Evolutionary conservation across 2,113 vertebrate species (phyloP).

Genomic region (Charina bottae): DNA sequence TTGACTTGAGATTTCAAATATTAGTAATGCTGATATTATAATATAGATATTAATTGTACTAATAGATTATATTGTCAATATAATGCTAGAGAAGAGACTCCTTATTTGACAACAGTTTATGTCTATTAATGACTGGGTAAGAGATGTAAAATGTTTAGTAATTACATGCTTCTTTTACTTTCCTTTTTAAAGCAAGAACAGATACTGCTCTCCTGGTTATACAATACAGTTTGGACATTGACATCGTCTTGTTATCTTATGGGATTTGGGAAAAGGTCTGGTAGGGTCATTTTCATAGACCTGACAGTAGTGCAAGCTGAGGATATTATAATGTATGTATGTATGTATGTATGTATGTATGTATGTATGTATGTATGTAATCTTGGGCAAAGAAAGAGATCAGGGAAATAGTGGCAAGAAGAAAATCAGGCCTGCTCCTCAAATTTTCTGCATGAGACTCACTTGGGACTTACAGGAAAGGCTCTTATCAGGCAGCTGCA

Average conservation of each 20-base stretch:
- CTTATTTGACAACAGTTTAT: neutral
- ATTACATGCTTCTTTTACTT: neutral
- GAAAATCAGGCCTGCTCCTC: neutral
- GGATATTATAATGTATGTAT: neutral
- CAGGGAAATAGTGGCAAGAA: neutral
- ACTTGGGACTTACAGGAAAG: neutral
- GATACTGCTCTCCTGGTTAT: neutral
- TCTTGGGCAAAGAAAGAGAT: neutral
- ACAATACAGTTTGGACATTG: neutral
- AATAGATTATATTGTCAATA: neutral
- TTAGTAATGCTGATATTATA: neutral
- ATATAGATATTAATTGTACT: neutral
- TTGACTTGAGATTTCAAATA: neutral
- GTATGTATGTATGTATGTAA: neutral
- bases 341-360: too few relatives aligned
- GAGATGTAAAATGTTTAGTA: neutral
- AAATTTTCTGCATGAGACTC: neutral
- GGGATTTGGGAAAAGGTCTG: neutral
- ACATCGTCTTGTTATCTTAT: neutral
- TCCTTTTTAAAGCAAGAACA: neutral
- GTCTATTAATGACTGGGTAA: neutral
- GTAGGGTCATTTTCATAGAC: neutral
- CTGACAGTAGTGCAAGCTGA: neutral
- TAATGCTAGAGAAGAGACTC: neutral
- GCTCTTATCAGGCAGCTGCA: constrained; percentile 17